Conservation (phyloP, 2,113 vertebrate genomes). For the Himantopus leucocephalus region DNA sequence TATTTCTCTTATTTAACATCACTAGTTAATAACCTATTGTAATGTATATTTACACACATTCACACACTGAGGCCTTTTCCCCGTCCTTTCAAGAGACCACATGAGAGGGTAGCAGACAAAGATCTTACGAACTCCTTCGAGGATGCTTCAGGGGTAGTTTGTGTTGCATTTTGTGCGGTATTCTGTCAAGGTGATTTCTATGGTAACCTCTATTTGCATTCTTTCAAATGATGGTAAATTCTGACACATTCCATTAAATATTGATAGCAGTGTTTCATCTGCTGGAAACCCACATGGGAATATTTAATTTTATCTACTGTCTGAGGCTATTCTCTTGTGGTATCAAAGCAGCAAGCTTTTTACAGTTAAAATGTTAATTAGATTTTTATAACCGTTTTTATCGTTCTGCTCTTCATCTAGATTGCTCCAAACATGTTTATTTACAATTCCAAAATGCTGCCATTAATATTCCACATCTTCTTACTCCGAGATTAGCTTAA, state of each 20-base stretch:
- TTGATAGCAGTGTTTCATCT: slow-evolving; percentile 70
- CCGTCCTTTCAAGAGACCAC: neutral
- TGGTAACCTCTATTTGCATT: slow-evolving; percentile 73
- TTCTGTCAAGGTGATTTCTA: slow-evolving; percentile 75
- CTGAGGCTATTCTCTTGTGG: slow-evolving; percentile 63
- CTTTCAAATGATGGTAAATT: slow-evolving; percentile 72
- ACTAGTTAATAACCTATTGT: neutral
- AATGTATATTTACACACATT: neutral
- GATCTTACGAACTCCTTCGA: slow-evolving; percentile 15
- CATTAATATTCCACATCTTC: slow-evolving; percentile 70
- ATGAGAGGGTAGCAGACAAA: slow-evolving; percentile 3
- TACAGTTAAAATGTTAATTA: slow-evolving; percentile 80
- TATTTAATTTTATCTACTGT: slow-evolving; percentile 76
- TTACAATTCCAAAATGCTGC: slow-evolving; percentile 72
- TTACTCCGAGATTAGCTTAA: slow-evolving; percentile 62
- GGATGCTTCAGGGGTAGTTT: slow-evolving; percentile 45
- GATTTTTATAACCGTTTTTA: slow-evolving; percentile 76
- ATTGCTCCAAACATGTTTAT: slow-evolving; percentile 75
- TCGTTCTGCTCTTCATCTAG: slow-evolving; percentile 63
- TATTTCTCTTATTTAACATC: neutral
- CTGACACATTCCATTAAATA: slow-evolving; percentile 76
- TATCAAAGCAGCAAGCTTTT: slow-evolving; percentile 66
- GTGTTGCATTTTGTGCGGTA: slow-evolving; percentile 47
- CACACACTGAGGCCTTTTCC: neutral
- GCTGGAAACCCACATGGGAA: slow-evolving; percentile 58